These are phyloP conservation scores for Urocitellus parryii DNA, from an alignment of 2,113 vertebrate genomes.

Conservation along the genomic window DNA sequence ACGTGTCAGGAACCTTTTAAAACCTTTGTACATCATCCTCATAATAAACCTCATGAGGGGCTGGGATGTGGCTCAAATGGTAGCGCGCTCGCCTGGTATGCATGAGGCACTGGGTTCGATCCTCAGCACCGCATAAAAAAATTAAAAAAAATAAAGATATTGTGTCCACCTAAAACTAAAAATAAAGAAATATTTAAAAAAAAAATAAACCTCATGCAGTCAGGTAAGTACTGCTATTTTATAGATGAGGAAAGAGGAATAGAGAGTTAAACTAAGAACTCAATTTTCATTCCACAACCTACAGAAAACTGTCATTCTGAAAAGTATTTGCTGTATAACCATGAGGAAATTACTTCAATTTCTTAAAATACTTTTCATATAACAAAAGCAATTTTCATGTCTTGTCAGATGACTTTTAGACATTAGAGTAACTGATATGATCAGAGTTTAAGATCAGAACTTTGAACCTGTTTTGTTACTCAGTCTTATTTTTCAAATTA, in stretches of 20 bases:
- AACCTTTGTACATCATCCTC: not conserved
- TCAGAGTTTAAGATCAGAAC: not conserved
- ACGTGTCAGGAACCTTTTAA: not conserved
- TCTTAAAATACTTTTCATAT: not conserved
- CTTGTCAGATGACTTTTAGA: not conserved
- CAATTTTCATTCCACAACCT: not conserved
- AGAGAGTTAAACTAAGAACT: not conserved
- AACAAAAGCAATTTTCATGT: not conserved
- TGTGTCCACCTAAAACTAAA: too few species aligned
- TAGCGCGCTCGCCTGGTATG: too few species aligned
- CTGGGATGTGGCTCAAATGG: too few species aligned
- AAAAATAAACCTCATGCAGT: not conserved
- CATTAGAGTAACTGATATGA: not conserved
- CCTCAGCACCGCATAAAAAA: too few species aligned
- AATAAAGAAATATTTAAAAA: too few species aligned
- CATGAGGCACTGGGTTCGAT: too few species aligned
- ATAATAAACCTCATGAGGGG: not conserved
- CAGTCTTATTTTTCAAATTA: conserved; percentile 10
- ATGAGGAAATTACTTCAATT: too few species aligned
- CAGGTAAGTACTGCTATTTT: not conserved
- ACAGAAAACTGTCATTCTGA: not conserved
- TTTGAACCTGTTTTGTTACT: not conserved
- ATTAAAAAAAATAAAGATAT: too few species aligned
- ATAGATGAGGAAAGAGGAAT: not conserved
- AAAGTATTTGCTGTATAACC: not conserved